Conservation (phyloP, 2,797 vertebrate genomes). For the Acipenser transmontanus region DNA sequence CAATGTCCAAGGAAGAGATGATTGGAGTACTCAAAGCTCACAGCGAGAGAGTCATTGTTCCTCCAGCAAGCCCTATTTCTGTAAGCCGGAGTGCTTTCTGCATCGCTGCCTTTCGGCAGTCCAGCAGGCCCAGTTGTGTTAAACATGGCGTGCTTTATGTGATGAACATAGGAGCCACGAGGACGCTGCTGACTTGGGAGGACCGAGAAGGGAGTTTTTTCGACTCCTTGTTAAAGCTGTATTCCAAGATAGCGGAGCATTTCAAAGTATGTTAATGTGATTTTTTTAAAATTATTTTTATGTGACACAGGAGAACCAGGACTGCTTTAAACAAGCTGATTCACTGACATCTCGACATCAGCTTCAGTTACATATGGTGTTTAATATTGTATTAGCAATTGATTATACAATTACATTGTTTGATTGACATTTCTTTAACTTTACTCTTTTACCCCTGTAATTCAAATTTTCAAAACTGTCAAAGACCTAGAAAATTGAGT, state of each 20-base stretch:
- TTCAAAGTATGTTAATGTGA: conserved; percentile 18
- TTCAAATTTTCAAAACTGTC: too few species aligned
- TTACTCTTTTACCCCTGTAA: too few species aligned
- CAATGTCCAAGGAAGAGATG: conserved; percentile 22
- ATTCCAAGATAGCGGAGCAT: conserved; percentile 23
- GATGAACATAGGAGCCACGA: conserved; percentile 18
- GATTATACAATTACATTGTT: too few species aligned
- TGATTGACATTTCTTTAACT: too few species aligned
- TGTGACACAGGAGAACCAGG: too few species aligned
- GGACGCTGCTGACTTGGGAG: conserved; percentile 22
- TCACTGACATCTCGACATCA: too few species aligned
- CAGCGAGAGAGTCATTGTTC: conserved; percentile 18
- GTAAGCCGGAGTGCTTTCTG: conserved; percentile 25
- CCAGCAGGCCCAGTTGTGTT: conserved; percentile 19
- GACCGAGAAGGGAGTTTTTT: conserved; percentile 22
- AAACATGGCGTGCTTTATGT: conserved; percentile 19
- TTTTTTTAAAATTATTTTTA: not conserved
- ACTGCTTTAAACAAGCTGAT: too few species aligned
- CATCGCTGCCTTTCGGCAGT: conserved; percentile 10
- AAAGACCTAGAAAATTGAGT: too few species aligned
- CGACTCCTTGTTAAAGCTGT: conserved; percentile 21
- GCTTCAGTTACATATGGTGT: too few species aligned
- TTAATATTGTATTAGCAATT: too few species aligned
- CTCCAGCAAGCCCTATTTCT: conserved; percentile 14
- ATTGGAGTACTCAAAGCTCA: conserved; percentile 20